phyloP scores from a whole-genome alignment of 37 sponge, comb jelly and placozoan species.

The Corticium candelabrum region DNA sequence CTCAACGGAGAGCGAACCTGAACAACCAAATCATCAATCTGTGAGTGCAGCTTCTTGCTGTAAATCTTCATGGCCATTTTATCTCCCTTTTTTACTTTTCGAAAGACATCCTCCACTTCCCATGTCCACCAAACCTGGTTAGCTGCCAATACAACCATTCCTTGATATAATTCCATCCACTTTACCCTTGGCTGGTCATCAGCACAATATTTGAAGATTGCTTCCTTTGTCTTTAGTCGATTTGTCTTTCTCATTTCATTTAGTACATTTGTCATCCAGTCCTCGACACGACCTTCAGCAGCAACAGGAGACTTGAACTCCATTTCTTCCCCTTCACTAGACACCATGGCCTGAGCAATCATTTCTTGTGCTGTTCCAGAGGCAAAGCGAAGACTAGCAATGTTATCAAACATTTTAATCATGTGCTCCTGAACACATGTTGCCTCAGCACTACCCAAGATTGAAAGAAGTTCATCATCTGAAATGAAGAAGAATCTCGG shows the following conservation, averaged over 20 bases:
- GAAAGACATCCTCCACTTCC: conserved; percentile 99
- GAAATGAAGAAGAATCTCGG: conserved; percentile 99
- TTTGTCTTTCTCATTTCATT: conserved; percentile 95
- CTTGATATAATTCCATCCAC: conserved; percentile 96
- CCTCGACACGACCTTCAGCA: conserved; percentile 97
- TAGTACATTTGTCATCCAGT: conserved; percentile 97
- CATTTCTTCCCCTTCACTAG: conserved; percentile 94
- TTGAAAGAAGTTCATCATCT: conserved; percentile 95
- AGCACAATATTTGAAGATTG: conserved; percentile 75
- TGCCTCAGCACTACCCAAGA: conserved; percentile 89
- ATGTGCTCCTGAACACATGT: conserved; percentile 99
- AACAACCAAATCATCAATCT: conserved; percentile 92
- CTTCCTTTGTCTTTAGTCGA: conserved; percentile 84
- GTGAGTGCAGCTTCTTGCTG: conserved; percentile 84
- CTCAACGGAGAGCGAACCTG: conserved; percentile 67
- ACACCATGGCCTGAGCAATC: conserved; percentile 84
- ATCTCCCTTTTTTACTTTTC: conserved; percentile 96
- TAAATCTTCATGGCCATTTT: conserved; percentile 98
- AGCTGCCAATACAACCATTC: conserved; percentile 89
- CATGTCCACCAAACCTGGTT: conserved; percentile 99
- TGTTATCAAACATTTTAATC: conserved; percentile 99
- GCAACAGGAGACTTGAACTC: conserved; percentile 68
- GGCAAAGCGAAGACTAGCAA: conserved; percentile 71
- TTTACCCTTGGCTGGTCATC: conserved; percentile 37
- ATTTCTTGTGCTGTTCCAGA: conserved; percentile 58